These are phyloP conservation scores for Lineus longissimus DNA, from an alignment of 1,140 invertebrate species.

Conservation along the genomic window DNA sequence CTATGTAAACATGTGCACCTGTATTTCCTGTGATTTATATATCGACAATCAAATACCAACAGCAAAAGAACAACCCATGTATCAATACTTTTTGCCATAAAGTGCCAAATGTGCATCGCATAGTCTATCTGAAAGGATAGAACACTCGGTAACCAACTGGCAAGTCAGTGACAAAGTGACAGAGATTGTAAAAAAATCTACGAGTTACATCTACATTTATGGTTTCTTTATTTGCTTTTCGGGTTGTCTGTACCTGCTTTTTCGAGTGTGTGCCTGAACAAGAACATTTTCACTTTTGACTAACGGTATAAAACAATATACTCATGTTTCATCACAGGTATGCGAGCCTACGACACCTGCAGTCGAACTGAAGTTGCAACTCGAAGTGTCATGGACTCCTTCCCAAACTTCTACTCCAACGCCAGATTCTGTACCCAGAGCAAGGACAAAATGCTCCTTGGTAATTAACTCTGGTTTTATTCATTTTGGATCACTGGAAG, in stretches of 20 bases:
- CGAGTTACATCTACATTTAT: no score
- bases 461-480: constrained; percentile 17
- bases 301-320: not conserved
- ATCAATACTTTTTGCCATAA: no score
- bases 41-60: no score
- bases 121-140: no score
- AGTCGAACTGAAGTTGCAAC: constrained; percentile 22
- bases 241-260: no score
- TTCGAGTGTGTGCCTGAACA: not conserved
- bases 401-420: constrained; percentile 27
- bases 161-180: no score
- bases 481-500: not conserved
- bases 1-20: not conserved
- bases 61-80: no score
- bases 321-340: constrained; percentile 28
- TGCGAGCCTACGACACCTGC: constrained; percentile 37
- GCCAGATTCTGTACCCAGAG: constrained; percentile 20
- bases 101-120: no score
- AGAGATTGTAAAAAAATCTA: no score
- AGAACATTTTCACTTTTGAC: not conserved
- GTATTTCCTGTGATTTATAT: no score
- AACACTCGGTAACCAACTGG: no score
- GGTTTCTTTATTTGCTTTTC: no score
- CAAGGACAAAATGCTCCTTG: constrained; percentile 27
- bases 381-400: constrained; percentile 22